These are phyloP conservation scores for Coptodon bakossiorum DNA, from an alignment of 2,113 vertebrate genomes.

Conservation along the genomic window DNA sequence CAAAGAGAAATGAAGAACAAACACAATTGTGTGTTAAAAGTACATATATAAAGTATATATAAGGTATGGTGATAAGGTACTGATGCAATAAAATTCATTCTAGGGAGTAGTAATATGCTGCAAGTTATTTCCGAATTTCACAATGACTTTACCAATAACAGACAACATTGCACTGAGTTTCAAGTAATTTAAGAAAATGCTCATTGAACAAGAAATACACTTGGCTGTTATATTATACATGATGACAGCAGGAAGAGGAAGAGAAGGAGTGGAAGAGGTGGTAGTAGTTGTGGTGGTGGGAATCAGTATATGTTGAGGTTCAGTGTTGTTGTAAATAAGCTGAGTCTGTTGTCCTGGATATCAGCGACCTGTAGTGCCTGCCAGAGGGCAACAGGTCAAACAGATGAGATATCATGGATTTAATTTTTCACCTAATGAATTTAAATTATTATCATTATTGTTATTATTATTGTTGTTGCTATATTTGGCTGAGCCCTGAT, in stretches of 20 bases:
- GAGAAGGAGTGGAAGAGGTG: neutral
- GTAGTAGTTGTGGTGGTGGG: neutral
- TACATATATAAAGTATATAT: neutral
- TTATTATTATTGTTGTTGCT: neutral
- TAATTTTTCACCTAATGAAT: neutral
- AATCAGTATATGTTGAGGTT: neutral
- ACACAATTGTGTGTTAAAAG: neutral
- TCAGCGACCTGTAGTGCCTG: neutral
- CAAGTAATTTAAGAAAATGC: neutral
- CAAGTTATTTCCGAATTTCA: neutral
- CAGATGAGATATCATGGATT: fast-evolving
- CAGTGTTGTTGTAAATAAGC: neutral
- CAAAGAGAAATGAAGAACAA: neutral
- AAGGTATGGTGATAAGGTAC: neutral
- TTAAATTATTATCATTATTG: neutral
- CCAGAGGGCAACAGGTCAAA: neutral
- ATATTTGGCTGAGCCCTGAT: neutral
- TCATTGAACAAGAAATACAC: neutral
- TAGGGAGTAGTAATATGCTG: neutral
- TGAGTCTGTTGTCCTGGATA: neutral
- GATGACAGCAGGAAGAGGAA: neutral
- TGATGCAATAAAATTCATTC: neutral
- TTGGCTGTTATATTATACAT: neutral
- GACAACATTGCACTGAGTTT: neutral
- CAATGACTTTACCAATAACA: neutral